These are phyloP conservation scores for Tauraco hartlaubi DNA, from an alignment of 2,797 vertebrate genomes.

Conservation along the genomic window DNA sequence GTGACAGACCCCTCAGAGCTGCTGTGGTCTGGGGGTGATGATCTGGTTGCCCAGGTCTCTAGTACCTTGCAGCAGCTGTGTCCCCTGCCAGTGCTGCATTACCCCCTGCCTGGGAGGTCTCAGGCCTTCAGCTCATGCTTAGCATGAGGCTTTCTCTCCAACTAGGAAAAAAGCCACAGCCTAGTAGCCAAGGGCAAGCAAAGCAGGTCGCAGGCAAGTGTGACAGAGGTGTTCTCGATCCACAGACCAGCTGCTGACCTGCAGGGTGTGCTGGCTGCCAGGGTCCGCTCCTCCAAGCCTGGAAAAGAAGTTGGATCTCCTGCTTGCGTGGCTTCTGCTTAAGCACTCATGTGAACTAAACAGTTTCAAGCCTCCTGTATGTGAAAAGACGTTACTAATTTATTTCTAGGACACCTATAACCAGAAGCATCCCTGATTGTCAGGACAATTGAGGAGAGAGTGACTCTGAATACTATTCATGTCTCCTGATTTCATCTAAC, in stretches of 20 bases:
- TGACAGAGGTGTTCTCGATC: rapidly evolving
- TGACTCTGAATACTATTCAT: neutral
- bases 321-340: neutral
- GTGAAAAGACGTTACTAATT: neutral
- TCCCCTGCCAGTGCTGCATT: rapidly evolving
- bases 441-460: neutral
- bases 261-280: neutral
- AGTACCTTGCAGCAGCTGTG: neutral
- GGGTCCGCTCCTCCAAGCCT: neutral
- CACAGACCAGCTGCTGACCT: neutral
- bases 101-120: neutral
- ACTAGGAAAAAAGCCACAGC: neutral
- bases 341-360: neutral
- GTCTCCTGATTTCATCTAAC: neutral
- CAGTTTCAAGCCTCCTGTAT: neutral
- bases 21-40: rapidly evolving
- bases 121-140: neutral
- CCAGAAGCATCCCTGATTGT: neutral
- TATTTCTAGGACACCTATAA: neutral
- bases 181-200: neutral
- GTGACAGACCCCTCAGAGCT: neutral
- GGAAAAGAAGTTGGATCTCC: neutral
- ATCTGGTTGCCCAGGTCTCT: neutral
- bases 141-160: neutral
- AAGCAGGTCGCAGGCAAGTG: neutral